Evolutionary conservation across 2,113 vertebrate genomes (phyloP).

Genomic region (Heloderma charlesbogerti): DNA sequence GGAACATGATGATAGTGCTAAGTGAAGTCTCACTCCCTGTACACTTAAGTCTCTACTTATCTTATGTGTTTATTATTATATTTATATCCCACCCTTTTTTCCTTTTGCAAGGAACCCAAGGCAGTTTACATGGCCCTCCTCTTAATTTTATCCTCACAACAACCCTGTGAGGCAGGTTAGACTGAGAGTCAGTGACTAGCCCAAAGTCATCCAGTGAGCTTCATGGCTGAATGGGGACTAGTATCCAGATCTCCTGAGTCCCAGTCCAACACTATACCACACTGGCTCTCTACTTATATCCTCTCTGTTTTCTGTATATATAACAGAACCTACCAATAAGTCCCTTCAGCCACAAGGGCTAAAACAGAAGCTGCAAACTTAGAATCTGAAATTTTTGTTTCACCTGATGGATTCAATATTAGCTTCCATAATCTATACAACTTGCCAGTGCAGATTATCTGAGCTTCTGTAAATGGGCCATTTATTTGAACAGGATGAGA

Average conservation of each 20-base stretch:
- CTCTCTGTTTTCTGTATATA: not conserved
- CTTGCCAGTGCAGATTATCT: not conserved
- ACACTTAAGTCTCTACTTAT: not conserved
- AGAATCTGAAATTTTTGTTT: not conserved
- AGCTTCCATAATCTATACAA: not conserved
- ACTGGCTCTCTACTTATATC: not conserved
- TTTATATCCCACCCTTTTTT: too few relatives aligned
- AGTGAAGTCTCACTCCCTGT: not conserved
- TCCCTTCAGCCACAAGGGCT: not conserved
- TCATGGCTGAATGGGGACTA: too few relatives aligned
- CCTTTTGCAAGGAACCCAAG: too few relatives aligned
- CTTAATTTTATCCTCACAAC: too few relatives aligned
- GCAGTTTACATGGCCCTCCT: too few relatives aligned
- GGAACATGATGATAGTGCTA: not conserved
- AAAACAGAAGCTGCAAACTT: not conserved
- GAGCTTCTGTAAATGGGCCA: not conserved
- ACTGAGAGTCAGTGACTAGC: too few relatives aligned
- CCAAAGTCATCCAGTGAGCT: too few relatives aligned
- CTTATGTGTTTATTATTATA: too few relatives aligned
- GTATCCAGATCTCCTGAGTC: too few relatives aligned
- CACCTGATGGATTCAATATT: not conserved
- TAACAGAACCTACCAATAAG: not conserved
- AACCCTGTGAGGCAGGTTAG: not conserved
- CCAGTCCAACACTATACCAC: too few relatives aligned
- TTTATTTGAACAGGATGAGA: not conserved